Evolutionary conservation across 2,797 vertebrate genomes (phyloP).

Genomic region (Acanthurus tractus): DNA sequence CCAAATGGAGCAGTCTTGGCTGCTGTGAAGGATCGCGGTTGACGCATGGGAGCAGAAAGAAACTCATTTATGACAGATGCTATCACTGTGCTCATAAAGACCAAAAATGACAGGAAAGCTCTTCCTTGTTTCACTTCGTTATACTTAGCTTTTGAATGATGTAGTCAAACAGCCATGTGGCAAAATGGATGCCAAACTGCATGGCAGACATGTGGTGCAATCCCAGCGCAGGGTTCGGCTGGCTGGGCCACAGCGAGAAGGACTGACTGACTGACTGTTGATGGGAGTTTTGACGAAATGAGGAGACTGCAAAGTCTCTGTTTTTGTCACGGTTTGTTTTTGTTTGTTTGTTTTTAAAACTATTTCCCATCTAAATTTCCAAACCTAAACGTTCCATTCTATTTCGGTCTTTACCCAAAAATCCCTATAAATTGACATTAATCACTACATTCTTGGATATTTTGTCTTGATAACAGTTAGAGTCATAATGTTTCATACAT

Average conservation of each 20-base stretch:
- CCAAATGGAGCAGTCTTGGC: slow-evolving; percentile 18
- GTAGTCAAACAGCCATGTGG: not conserved
- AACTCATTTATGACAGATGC: slow-evolving; percentile 24
- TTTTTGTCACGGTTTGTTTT: not conserved
- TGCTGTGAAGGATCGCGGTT: slow-evolving; percentile 3
- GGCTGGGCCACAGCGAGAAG: too few species aligned
- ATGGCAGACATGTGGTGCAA: not conserved
- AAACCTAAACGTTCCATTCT: too few species aligned
- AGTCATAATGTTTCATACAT: not conserved
- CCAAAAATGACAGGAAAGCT: slow-evolving; percentile 2
- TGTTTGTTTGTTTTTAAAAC: too few species aligned
- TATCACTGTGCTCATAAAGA: slow-evolving; percentile 17
- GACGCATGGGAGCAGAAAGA: slow-evolving; percentile 20
- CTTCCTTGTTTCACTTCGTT: slow-evolving; percentile 25
- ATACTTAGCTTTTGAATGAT: not conserved
- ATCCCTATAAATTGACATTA: not conserved
- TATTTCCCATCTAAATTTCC: too few species aligned
- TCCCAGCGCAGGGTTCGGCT: not conserved
- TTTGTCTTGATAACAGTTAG: not conserved
- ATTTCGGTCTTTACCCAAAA: too few species aligned
- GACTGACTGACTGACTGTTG: too few species aligned
- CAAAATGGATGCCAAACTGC: slow-evolving; percentile 25
- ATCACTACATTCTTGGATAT: not conserved
- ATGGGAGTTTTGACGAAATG: too few species aligned
- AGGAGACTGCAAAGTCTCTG: too few species aligned